A percentile compares a stretch with the other conserved stretches of the same genome.
Conservation (phyloP, 2,113 vertebrate genomes). For the Myotis brandtii region DNA sequence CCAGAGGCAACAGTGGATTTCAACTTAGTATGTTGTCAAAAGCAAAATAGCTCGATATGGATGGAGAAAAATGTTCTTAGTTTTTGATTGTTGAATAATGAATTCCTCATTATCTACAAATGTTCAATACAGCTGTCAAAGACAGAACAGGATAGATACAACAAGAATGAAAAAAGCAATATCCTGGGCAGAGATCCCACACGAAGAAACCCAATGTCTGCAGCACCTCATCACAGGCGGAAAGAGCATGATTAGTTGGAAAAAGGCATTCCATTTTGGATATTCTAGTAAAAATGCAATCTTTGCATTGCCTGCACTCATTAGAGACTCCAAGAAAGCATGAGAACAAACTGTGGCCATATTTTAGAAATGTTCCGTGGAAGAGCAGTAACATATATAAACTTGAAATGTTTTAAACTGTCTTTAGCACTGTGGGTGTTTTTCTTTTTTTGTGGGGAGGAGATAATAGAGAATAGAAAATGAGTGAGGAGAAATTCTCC, state of each 20-base stretch:
- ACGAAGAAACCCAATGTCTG: neutral
- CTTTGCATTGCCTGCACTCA: neutral
- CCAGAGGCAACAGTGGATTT: neutral
- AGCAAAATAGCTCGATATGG: neutral
- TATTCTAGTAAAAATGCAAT: conserved; percentile 16
- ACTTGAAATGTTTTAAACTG: conserved; percentile 73
- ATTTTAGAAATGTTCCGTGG: conserved; percentile 46
- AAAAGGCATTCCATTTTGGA: neutral
- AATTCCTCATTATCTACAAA: neutral
- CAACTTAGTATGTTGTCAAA: neutral
- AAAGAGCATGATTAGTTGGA: neutral
- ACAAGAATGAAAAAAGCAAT: neutral
- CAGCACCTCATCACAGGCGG: neutral
- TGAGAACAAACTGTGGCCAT: neutral
- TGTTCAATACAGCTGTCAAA: neutral
- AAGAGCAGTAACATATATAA: conserved; percentile 65
- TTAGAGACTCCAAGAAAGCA: neutral
- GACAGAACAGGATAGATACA: neutral
- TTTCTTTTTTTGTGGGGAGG: conserved; percentile 69
- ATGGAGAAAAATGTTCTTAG: neutral
- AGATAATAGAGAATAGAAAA: conserved; percentile 19
- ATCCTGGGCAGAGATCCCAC: neutral
- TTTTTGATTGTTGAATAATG: conserved; percentile 6
- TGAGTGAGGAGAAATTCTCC: conserved; percentile 58
- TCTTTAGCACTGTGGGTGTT: conserved; percentile 64